Evolutionary conservation across 2,113 vertebrate species (phyloP).

Genomic region (Sus scrofa): DNA sequence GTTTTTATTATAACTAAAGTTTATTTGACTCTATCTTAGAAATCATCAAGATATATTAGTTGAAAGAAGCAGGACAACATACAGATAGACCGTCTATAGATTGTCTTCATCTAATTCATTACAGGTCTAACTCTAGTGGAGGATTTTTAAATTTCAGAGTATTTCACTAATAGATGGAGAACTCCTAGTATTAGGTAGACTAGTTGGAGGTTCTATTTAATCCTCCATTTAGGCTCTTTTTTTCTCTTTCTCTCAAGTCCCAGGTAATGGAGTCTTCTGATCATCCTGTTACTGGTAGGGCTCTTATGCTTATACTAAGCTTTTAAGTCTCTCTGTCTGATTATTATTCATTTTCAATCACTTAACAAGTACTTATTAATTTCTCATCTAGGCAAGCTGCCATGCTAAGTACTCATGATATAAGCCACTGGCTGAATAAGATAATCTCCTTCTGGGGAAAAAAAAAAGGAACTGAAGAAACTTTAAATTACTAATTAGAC

Average conservation of each 20-base stretch:
- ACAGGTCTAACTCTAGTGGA: neutral
- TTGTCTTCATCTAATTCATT: neutral
- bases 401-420: neutral
- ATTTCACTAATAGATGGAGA: neutral
- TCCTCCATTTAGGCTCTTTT: neutral
- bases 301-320: neutral
- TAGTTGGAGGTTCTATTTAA: neutral
- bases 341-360: conserved; percentile 43
- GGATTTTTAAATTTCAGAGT: neutral
- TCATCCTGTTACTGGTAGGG: neutral
- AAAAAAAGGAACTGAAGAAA: neutral
- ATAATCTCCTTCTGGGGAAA: neutral
- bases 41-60: neutral
- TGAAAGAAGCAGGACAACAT: neutral
- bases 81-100: neutral
- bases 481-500: neutral
- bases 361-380: conserved; percentile 27
- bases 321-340: neutral
- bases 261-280: neutral
- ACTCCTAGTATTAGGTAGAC: neutral
- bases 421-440: neutral
- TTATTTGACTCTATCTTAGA: neutral
- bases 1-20: neutral
- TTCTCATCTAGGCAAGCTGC: neutral
- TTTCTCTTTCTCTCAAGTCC: neutral